Base-by-base conservation (phyloP, 2,888 invertebrate species). In the Drosophila incognita region DNA sequence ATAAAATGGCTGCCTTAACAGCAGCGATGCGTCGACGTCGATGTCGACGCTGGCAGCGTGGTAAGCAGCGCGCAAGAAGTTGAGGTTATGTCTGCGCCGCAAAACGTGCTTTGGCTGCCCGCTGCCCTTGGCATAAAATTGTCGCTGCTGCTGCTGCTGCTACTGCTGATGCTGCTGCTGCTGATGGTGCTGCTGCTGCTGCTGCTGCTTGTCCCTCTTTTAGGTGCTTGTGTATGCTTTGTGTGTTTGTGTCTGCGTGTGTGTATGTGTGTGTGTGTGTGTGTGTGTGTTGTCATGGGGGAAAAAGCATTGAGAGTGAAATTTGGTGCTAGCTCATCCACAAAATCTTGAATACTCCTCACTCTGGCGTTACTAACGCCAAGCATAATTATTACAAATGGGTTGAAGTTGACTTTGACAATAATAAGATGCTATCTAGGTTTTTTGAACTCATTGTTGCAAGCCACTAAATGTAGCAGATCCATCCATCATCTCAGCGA, bases 11-110 rank as follows among this genome's bases (percentile, higher is more conserved):
- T 79, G 77, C 79, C 74, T 61, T 77, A 69, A 67, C 79, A 74
- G 71, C 74, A 75, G 78, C 76, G 76, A 66, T 57, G 64, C 64
- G 67, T 8, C 15, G 40, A 42, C 42, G 64, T 7, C 10, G 40
- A 48, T 38, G 53, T 48, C 62, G 72, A 69, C 76, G 86, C 51
- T 72, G 90, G 86, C 85, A 85, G 90, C 85, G 90, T 85, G 85
- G 85, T 85, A 85, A 90, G 85, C 85, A 85, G 90, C 88, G 85
- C 88, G 79, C 88, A 85, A 85, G 85, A 85, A 85, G 85, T 85
- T 85, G 90, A 85, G 85, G 90, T 85, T 85, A 85, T 88, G 85
- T 85, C 88, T 85, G 86, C 90, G 86, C 85, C 85, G 86, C 86
- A 87, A 85, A 89, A 89, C 79, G 90, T 89, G 85, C 88, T 89